Evolutionary conservation across 2,113 vertebrate genomes (phyloP), one percentile per base, ranked within the genome.

Genomic region (Nothobranchius furzeri): DNA sequence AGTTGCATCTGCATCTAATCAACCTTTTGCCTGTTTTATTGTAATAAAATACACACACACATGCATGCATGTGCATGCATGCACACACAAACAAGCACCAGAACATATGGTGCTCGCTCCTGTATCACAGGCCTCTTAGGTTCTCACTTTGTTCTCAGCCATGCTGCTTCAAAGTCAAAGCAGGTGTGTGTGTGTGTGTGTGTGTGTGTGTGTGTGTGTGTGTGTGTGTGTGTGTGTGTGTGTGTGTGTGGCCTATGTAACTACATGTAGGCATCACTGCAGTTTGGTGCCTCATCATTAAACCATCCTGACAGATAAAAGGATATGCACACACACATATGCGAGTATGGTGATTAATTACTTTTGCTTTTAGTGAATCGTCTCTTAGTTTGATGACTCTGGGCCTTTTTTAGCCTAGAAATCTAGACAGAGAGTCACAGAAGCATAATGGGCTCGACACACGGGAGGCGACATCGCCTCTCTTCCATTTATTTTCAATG

Each of bases 91-190:
- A 10, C 68, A 74, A 75, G 58, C 63, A 76, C 57, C 51, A 15
- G 60, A 14, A 20, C 83, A 82, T 76, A 74, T 80, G 79, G 74
- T 78, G 81, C 81, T 79, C 68, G 59, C 87, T 85, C 85, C 80
- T 85, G 81, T 82, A 85, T 65, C 80, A 77, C 70, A 73, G 73
- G 77, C 64, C 79, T 88, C 79, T 85, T 86, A 84, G 71, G 72
- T 80, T 75, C 42, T 43, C n/a, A 81, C 87, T 87, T 89, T 91
- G 84, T 89, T 82, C 37, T 61, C 50, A 66, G 77, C 70, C 78
- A 86, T 85, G 87, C 87, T 90, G 88, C 87, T 89, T 85, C 79
- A 80, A 35, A 47, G 60, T 89, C 85, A 89, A 88, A 82, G 85
- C 65, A 0, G 72, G 75, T 47, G 72, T 64, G 74, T 83, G 74